Evolutionary conservation across 2,888 invertebrate genomes (phyloP), one percentile per base, ranked within the genome.

Genomic region (Autographa pulchrina): DNA sequence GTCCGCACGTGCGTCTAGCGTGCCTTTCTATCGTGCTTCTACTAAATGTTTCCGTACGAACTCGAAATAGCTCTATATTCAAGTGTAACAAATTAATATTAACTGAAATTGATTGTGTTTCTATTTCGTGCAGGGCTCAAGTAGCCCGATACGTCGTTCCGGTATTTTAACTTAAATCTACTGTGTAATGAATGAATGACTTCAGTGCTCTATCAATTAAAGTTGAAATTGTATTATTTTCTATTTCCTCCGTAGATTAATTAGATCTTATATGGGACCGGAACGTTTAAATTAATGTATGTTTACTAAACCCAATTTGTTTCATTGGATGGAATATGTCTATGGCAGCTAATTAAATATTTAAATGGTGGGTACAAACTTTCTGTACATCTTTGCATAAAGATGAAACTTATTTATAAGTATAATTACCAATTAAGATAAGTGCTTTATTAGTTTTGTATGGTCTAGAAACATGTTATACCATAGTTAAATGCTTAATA

Each of bases 1-100:
- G 89, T 80, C 89, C 93, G 92, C 95, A 95, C 95, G 95, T 95
- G 95, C 91, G 90, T 91, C 93, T 91, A 91, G 92, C 92, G 93
- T 93, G 91, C 91, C 86, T 87, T 87, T 77, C 87, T 88, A 89
- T 84, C 86, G 88, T 88, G 86, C 88, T 85, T 84, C 80, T 86
- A 84, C 79, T 87, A 86, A 90, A 90, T 87, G 88, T 91, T 91
- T 89, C 86, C 91, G 90, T 90, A 90, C 89, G 83, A 90, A 91
- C 88, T 89, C 83, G 82, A 85, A 87, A 88, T 88, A 89, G 85
- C 76, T 83, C 86, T 83, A 85, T 75, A 84, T 80, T 84, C 86
- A 87, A 91, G 91, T 92, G 91, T 81, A 85, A 87, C 87, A 86
- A 87, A 88, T 87, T 83, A 77, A 81, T 84, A 84, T 86, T 80